Evolutionary conservation across 1,140 invertebrate species (phyloP).

Genomic region (Thalassaphorura encarpata): DNA sequence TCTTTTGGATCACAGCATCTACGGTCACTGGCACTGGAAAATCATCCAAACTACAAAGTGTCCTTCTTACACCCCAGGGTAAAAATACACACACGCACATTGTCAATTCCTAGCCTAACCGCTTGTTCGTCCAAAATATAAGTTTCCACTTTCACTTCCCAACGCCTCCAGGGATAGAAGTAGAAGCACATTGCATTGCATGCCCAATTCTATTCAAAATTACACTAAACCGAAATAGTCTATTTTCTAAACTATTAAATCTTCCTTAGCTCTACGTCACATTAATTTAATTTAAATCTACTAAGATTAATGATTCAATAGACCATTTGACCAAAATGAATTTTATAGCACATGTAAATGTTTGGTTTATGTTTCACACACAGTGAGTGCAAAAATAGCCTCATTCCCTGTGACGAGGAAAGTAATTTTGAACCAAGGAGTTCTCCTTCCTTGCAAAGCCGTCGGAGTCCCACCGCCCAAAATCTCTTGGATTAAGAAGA

Average conservation of each 20-base stretch:
- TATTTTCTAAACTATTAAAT: too few species aligned
- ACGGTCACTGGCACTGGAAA: slow-evolving; percentile 31
- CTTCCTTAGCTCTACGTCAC: too few species aligned
- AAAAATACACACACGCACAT: background rate
- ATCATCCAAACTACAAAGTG: slow-evolving; percentile 25
- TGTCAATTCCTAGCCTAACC: too few species aligned
- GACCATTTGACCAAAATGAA: too few species aligned
- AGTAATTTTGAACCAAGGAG: slow-evolving; percentile 32
- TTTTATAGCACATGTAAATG: too few species aligned
- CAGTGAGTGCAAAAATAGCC: slow-evolving; percentile 36
- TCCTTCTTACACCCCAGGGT: slow-evolving; percentile 30
- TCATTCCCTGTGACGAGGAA: slow-evolving; percentile 32
- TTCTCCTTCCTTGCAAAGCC: slow-evolving; percentile 38
- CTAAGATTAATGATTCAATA: too few species aligned
- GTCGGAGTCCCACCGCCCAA: slow-evolving; percentile 38
- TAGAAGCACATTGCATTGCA: too few species aligned
- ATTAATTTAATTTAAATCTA: background rate
- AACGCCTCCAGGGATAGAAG: too few species aligned
- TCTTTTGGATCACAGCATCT: slow-evolving; percentile 37
- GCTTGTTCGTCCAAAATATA: background rate
- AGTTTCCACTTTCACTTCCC: background rate
- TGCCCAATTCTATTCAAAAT: too few species aligned
- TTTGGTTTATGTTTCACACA: too few species aligned
- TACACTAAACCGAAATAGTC: too few species aligned
- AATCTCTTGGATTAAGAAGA: slow-evolving; percentile 37